Evolutionary conservation across 1,140 invertebrate species (phyloP).

Genomic region (Rhizoglyphus robini): DNA sequence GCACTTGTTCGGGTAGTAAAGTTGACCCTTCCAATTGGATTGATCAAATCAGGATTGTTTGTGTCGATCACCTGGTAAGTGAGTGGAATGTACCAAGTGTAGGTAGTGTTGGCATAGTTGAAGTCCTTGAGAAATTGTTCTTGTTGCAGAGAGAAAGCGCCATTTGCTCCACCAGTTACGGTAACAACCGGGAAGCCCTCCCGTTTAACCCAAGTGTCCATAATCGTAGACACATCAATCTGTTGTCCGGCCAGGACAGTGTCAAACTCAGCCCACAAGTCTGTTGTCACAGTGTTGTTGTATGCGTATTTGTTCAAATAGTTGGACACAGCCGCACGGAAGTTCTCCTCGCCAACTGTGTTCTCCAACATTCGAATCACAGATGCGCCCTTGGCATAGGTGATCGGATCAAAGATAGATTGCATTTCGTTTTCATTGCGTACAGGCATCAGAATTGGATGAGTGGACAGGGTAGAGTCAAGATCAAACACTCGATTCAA

Average conservation of each 20-base stretch:
- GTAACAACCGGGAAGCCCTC: slow-evolving; percentile 69
- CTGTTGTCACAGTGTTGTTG: slow-evolving; percentile 79
- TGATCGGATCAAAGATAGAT: slow-evolving; percentile 38
- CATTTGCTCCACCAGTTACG: slow-evolving; percentile 28
- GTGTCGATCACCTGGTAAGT: slow-evolving; percentile 6
- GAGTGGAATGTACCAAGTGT: slow-evolving; percentile 11
- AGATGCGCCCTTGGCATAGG: slow-evolving; percentile 32
- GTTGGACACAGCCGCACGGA: slow-evolving; percentile 82
- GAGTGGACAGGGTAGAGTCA: slow-evolving; percentile 65
- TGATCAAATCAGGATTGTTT: neutral
- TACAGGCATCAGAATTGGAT: slow-evolving; percentile 61
- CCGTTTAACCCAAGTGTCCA: slow-evolving; percentile 87
- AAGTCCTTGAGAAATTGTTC: slow-evolving; percentile 15
- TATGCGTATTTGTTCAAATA: slow-evolving; percentile 82
- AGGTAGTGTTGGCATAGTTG: neutral
- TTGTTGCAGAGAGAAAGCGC: neutral
- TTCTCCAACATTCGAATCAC: neutral
- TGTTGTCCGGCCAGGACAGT: slow-evolving; percentile 37
- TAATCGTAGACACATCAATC: slow-evolving; percentile 56
- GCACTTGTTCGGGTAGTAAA: neutral
- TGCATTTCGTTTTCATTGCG: slow-evolving; percentile 34
- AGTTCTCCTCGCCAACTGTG: slow-evolving; percentile 44
- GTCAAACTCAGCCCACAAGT: slow-evolving; percentile 81
- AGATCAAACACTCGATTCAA: slow-evolving; percentile 30
- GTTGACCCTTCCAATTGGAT: neutral